Evolutionary conservation across 2,888 invertebrate species (phyloP).

Genomic region (Cataglyphis livida): DNA sequence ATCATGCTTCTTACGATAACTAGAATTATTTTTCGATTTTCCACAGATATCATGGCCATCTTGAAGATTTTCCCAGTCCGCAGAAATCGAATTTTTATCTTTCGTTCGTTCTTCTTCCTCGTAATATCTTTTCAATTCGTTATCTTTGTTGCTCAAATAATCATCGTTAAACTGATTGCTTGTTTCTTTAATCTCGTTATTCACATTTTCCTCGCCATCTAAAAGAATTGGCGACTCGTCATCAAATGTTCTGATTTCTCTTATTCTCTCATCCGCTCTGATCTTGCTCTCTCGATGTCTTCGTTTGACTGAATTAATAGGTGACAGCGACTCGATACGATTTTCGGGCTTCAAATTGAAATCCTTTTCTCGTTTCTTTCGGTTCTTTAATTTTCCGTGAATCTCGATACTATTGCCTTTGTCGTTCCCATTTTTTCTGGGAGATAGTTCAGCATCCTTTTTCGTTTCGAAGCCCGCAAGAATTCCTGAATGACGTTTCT

Average conservation of each 20-base stretch:
- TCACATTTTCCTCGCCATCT: slow-evolving; percentile 47
- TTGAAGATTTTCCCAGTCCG: slow-evolving; percentile 43
- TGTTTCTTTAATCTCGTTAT: not conserved
- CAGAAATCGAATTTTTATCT: slow-evolving; percentile 29
- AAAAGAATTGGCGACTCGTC: slow-evolving; percentile 73
- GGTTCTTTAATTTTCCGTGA: slow-evolving; percentile 48
- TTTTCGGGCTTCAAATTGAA: slow-evolving; percentile 17
- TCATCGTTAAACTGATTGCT: not conserved
- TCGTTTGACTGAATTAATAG: slow-evolving; percentile 1
- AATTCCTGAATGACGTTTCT: slow-evolving; percentile 44
- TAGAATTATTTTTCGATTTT: slow-evolving; percentile 50
- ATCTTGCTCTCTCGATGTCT: slow-evolving; percentile 82
- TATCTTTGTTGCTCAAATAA: not conserved
- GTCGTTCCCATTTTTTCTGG: slow-evolving; percentile 58
- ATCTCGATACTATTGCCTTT: slow-evolving; percentile 13
- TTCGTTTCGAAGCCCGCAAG: slow-evolving; percentile 44
- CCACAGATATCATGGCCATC: slow-evolving; percentile 41
- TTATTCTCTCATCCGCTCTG: slow-evolving; percentile 82
- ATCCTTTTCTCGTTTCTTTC: slow-evolving; percentile 34
- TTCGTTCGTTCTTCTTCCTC: slow-evolving; percentile 35
- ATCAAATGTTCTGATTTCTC: slow-evolving; percentile 77
- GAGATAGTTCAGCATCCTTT: slow-evolving; percentile 50
- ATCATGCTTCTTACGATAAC: slow-evolving; percentile 32
- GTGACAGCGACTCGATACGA: slow-evolving; percentile 15
- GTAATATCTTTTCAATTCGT: not conserved